A percentile compares a stretch with the other conserved stretches of the same genome.
phyloP scores from a whole-genome alignment of 2,797 vertebrate genomes.

The Threskiornis aethiopicus region DNA sequence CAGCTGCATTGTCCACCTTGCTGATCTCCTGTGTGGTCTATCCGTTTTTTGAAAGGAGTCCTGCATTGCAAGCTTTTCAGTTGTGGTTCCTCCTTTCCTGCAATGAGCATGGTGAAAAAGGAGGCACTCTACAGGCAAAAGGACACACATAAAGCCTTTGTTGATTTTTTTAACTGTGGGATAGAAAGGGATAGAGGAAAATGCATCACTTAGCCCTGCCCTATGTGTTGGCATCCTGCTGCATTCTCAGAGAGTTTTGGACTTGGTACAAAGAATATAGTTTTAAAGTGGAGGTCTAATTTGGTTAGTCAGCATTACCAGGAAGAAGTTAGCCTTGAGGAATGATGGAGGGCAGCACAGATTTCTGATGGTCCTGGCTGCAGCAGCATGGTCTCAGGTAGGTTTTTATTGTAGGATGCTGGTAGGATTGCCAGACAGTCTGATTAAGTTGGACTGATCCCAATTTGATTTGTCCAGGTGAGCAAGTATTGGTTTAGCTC shows the following conservation, averaged over 20 bases:
- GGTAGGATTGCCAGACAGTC: background rate
- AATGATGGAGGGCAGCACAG: background rate
- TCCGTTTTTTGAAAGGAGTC: background rate
- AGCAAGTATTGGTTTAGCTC: background rate
- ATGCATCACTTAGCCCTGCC: background rate
- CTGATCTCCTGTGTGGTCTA: background rate
- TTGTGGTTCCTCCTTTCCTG: background rate
- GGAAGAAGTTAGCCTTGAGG: background rate
- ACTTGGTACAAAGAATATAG: background rate
- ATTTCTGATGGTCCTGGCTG: background rate
- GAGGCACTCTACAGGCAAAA: background rate
- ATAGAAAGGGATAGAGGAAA: background rate
- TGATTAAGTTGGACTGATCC: background rate
- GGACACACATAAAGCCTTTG: rapidly evolving
- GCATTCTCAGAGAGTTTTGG: background rate
- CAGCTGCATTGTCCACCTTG: background rate
- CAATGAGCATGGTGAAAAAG: background rate
- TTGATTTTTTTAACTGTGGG: background rate
- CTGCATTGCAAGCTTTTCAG: background rate
- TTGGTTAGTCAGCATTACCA: background rate
- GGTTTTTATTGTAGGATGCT: background rate
- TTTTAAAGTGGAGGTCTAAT: background rate
- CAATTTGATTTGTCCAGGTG: background rate
- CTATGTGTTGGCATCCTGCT: background rate
- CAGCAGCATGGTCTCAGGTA: background rate